Conservation (phyloP, 2,888 invertebrate genomes). For the Acanthosepion esculentum region DNA sequence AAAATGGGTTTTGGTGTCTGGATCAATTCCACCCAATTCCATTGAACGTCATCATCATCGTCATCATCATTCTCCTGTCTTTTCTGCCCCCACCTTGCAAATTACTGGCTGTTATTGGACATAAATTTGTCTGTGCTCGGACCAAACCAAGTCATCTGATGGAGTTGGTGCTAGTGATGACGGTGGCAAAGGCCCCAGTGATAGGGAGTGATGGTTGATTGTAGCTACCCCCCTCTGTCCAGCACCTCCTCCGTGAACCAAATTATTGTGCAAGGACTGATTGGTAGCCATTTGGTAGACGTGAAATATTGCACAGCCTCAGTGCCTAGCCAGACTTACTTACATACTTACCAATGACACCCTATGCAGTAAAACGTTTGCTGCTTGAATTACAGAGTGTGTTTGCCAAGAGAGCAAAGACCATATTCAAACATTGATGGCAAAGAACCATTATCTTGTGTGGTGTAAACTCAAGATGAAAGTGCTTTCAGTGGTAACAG, state of each 20-base stretch:
- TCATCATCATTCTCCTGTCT: neutral
- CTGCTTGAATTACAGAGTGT: neutral
- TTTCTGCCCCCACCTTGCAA: neutral
- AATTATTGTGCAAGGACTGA: neutral
- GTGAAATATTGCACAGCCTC: neutral
- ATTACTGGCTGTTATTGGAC: constrained; percentile 4
- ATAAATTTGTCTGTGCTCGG: neutral
- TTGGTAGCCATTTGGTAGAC: neutral
- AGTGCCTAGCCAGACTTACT: neutral
- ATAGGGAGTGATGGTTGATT: neutral
- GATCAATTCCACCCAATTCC: neutral
- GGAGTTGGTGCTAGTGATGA: neutral
- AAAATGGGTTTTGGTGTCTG: neutral
- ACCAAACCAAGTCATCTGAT: neutral
- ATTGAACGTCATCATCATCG: neutral
- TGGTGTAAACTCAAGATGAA: neutral
- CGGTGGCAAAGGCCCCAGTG: neutral
- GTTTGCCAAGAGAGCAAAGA: constrained; percentile 15
- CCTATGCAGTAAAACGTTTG: neutral
- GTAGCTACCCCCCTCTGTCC: neutral
- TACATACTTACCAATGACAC: neutral
- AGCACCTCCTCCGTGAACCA: neutral
- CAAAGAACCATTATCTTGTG: neutral
- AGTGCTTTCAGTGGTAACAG: neutral
- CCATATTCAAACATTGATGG: neutral